phyloP scores from a whole-genome alignment of 2,113 vertebrate species.

The Tamias sibiricus region DNA sequence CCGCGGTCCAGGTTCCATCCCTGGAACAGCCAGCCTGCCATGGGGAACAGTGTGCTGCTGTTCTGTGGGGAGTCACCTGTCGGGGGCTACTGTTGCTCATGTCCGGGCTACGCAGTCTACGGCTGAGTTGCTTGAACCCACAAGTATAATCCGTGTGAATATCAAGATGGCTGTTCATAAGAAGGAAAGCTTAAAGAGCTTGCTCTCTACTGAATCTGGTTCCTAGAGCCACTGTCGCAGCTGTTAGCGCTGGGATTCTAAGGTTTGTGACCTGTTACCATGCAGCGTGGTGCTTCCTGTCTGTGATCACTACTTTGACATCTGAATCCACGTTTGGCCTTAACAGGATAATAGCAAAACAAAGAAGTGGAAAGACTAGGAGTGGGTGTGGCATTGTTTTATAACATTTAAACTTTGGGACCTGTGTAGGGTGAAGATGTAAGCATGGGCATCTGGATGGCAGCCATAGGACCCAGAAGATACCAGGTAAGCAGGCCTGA shows the following conservation, averaged over 20 bases:
- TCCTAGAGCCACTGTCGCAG: not conserved
- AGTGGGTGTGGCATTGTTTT: not conserved
- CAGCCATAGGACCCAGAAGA: slow-evolving; percentile 94
- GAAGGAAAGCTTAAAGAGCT: not conserved
- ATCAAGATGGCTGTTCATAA: not conserved
- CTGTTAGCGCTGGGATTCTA: not conserved
- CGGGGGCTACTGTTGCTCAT: not conserved
- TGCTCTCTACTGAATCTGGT: not conserved
- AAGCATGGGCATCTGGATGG: slow-evolving; percentile 99
- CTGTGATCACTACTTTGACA: not conserved
- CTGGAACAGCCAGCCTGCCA: not conserved
- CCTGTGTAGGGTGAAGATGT: slow-evolving; percentile 95
- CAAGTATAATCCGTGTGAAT: not conserved
- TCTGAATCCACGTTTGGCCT: not conserved
- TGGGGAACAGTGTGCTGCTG: not conserved
- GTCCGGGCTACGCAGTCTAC: not conserved
- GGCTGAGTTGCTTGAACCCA: not conserved
- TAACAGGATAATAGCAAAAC: not conserved
- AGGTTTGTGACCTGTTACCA: not conserved
- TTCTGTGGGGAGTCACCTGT: not conserved
- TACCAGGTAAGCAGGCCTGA: slow-evolving; percentile 90
- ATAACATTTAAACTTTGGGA: not conserved
- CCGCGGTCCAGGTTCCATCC: fast-evolving
- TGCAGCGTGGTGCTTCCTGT: not conserved
- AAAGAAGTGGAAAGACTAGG: not conserved